phyloP scores from a whole-genome alignment of 2,888 invertebrate species.

The Phlogophora meticulosa region DNA sequence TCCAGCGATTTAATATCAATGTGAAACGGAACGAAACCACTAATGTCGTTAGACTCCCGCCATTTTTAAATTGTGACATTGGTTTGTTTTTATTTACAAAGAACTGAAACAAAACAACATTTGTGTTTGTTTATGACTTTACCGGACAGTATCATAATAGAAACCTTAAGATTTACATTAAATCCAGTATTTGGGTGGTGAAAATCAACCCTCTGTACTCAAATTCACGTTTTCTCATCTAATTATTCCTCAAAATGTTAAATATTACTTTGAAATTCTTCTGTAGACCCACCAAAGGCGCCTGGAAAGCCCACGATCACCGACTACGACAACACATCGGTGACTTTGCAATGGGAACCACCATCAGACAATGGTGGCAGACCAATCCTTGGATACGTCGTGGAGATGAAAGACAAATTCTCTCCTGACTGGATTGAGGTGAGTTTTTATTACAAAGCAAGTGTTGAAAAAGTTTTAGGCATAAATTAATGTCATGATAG shows the following conservation, averaged over 20 bases:
- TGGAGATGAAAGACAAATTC: constrained; percentile 98
- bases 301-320: constrained; percentile 97
- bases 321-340: constrained; percentile 98
- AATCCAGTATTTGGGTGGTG: too few relatives aligned
- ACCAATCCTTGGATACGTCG: constrained; percentile 96
- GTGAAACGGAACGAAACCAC: constrained; percentile 28
- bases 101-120: constrained; percentile 13
- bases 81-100: constrained; percentile 66
- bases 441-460: constrained; percentile 24
- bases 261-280: neutral
- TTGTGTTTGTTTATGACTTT: neutral
- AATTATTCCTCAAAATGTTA: neutral
- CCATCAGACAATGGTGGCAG: constrained; percentile 98
- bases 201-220: too few relatives aligned
- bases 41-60: constrained; percentile 32
- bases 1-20: neutral
- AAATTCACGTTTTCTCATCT: neutral
- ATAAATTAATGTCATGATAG: too few relatives aligned
- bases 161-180: neutral
- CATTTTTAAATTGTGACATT: constrained; percentile 50
- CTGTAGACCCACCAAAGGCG: constrained; percentile 95
- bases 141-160: neutral
- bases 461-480: too few relatives aligned
- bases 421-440: constrained; percentile 95
- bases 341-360: constrained; percentile 96